phyloP scores from a whole-genome alignment of 2,113 vertebrate genomes.

The Crotalus horridus region DNA sequence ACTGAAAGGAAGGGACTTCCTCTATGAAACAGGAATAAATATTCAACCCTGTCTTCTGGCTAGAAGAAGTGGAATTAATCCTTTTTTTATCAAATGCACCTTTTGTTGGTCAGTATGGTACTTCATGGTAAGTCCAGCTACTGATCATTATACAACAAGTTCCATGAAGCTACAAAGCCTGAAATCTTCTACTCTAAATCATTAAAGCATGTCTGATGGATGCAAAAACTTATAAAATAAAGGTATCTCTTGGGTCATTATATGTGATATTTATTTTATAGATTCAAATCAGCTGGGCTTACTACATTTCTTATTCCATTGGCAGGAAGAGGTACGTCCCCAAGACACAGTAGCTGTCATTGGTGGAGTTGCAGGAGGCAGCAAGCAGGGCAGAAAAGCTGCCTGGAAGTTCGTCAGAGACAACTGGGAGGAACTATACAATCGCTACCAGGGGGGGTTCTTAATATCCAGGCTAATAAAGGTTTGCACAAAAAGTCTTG shows the following conservation, averaged over 20 bases:
- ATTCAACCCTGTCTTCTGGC: too few species aligned
- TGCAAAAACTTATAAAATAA: too few species aligned
- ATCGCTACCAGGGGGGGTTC: constrained; percentile 97
- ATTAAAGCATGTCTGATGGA: too few species aligned
- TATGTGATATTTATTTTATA: rapidly evolving
- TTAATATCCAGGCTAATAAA: constrained; percentile 97
- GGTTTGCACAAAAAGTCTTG: constrained; percentile 64
- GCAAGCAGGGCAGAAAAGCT: constrained; percentile 91
- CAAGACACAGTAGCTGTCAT: constrained; percentile 97
- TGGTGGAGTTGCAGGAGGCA: constrained; percentile 93
- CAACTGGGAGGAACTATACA: constrained; percentile 97
- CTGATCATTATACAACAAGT: too few species aligned
- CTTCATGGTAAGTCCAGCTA: too few species aligned
- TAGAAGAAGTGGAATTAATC: too few species aligned
- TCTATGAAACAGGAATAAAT: too few species aligned
- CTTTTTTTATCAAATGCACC: too few species aligned
- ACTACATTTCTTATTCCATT: rapidly evolving
- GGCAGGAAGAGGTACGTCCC: constrained; percentile 94
- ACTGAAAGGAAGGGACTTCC: too few species aligned
- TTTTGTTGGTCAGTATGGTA: too few species aligned
- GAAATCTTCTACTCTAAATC: too few species aligned
- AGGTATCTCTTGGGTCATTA: neutral
- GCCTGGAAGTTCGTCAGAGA: constrained; percentile 97
- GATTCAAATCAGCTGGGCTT: rapidly evolving
- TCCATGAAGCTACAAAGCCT: too few species aligned